Evolutionary conservation across 2,888 invertebrate species (phyloP).

Genomic region (Zaprionus obscuricornis): DNA sequence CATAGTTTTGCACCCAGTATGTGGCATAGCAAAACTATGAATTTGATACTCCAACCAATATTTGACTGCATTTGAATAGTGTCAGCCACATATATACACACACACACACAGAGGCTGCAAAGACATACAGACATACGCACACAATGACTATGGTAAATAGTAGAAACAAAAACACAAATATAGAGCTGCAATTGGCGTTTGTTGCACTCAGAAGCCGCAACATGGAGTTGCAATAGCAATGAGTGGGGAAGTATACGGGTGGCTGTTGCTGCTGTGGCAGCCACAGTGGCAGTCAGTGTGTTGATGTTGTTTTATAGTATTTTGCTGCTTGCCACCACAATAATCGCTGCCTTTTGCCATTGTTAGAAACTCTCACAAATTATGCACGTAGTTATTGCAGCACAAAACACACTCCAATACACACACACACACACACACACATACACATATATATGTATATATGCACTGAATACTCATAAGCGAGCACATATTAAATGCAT

Average conservation of each 20-base stretch:
- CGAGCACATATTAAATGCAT: slow-evolving; percentile 13
- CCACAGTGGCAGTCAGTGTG: slow-evolving; percentile 17
- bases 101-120: not conserved
- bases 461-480: too few relatives aligned
- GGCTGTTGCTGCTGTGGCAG: slow-evolving; percentile 14
- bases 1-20: too few relatives aligned
- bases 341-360: slow-evolving; percentile 28
- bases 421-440: slow-evolving; percentile 2
- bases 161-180: slow-evolving; percentile 42
- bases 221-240: too few relatives aligned
- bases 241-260: not conserved
- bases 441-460: too few relatives aligned
- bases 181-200: slow-evolving; percentile 30
- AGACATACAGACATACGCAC: not conserved
- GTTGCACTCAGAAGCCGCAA: slow-evolving; percentile 27
- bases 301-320: slow-evolving; percentile 34
- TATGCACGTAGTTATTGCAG: slow-evolving; percentile 52
- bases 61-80: slow-evolving; percentile 34
- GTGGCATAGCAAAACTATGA: too few relatives aligned
- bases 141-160: too few relatives aligned
- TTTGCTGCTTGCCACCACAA: slow-evolving; percentile 30
- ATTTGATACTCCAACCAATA: too few relatives aligned
- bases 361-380: slow-evolving; percentile 26
- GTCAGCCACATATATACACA: slow-evolving; percentile 10
- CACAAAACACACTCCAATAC: slow-evolving; percentile 23